Conservation (phyloP, 2,888 invertebrate genomes). For the Selenia dentaria region DNA sequence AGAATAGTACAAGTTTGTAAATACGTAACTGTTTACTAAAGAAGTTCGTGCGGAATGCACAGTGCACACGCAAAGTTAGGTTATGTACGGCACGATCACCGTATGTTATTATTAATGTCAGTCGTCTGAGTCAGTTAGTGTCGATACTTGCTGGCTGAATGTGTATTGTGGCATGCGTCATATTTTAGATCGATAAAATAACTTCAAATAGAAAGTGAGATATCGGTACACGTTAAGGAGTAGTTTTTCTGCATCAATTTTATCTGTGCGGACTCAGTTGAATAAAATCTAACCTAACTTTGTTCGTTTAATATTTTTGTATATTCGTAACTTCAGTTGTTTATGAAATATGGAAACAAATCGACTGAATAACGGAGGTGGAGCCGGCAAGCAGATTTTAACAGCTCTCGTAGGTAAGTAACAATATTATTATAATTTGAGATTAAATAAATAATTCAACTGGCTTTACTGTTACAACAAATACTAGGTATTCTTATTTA, state of each 20-base stretch:
- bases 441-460: too few species aligned
- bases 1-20: conserved; percentile 15
- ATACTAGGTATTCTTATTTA: too few species aligned
- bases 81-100: conserved; percentile 16
- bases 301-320: conserved; percentile 24
- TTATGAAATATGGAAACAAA: conserved; percentile 47
- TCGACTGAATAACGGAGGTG: conserved; percentile 33
- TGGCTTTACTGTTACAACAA: too few species aligned
- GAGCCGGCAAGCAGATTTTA: conserved; percentile 54
- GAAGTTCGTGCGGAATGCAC: conserved; percentile 29
- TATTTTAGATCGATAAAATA: background rate
- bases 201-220: conserved; percentile 6
- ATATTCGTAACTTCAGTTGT: conserved; percentile 26
- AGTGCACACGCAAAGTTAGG: conserved; percentile 20
- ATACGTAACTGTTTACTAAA: conserved; percentile 41
- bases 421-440: too few species aligned
- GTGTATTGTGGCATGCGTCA: background rate
- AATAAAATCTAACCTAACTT: conserved; percentile 21
- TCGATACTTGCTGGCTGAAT: conserved; percentile 1
- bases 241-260: conserved; percentile 12
- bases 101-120: too few species aligned
- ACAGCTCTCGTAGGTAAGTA: conserved; percentile 63
- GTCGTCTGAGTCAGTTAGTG: conserved; percentile 10
- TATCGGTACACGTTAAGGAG: conserved; percentile 19
- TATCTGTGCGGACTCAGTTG: conserved; percentile 11